Evolutionary conservation across 2,888 invertebrate genomes (phyloP).

Genomic region (Ormyrus pomaceus): DNA sequence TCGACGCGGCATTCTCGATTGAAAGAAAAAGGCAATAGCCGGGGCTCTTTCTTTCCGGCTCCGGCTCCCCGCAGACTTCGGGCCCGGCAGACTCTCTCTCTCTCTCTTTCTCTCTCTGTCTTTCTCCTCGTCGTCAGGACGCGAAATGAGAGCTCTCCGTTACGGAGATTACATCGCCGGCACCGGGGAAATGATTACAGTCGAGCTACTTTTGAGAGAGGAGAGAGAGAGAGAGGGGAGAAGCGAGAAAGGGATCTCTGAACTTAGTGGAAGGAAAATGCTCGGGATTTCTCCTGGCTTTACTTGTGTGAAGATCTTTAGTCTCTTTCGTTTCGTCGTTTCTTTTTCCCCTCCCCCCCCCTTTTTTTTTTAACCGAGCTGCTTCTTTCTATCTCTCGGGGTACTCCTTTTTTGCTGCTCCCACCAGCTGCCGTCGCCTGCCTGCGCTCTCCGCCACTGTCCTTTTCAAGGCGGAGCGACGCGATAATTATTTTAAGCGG

Average conservation of each 20-base stretch:
- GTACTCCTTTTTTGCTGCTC: background rate
- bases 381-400: background rate
- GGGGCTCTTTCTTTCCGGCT: too few relatives aligned
- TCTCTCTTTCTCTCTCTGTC: too few relatives aligned
- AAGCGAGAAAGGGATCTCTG: background rate
- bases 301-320: slow-evolving; percentile 31
- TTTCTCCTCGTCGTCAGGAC: background rate
- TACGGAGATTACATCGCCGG: slow-evolving; percentile 51
- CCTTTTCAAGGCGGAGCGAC: slow-evolving; percentile 23
- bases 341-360: background rate
- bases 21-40: slow-evolving; percentile 43
- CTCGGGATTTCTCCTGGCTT: slow-evolving; percentile 51
- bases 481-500: slow-evolving; percentile 50
- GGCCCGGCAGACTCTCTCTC: too few relatives aligned
- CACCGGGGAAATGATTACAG: slow-evolving; percentile 49
- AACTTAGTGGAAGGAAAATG: slow-evolving; percentile 49
- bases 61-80: too few relatives aligned
- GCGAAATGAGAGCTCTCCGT: slow-evolving; percentile 47
- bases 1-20: slow-evolving; percentile 24
- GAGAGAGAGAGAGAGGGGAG: background rate
- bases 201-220: slow-evolving; percentile 40
- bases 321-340: slow-evolving; percentile 8
- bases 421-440: background rate
- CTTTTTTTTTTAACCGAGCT: background rate
- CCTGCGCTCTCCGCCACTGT: background rate